Base-by-base conservation (phyloP, 2,113 vertebrate species). In the Colistium nudipinnis region DNA sequence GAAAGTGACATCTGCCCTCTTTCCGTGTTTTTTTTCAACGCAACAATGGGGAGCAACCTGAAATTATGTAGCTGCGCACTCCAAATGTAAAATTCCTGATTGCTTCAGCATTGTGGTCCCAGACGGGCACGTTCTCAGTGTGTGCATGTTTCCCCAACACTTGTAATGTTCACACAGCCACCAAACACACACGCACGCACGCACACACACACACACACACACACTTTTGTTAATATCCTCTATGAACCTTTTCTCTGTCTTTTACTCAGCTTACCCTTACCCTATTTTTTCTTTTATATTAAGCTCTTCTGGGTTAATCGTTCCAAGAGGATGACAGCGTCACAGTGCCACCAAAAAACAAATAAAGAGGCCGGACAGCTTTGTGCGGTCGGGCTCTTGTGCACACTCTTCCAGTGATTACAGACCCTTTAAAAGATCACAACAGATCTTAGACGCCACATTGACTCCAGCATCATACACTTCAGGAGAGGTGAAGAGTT, bases 281-380 rank as follows among this genome's bases (percentile, higher is more conserved):
- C 85, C 65, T 76, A 70, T 81, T 82, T 70, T 47, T 47, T 47
- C 80, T 86, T 86, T 86, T 92, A 91, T 91, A 90, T 93, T 86
- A 92, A 90, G 89, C 87, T 84, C 84, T 90, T 90, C 85, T 89
- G 83, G 86, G 87, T 88, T 92, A 92, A 92, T 92, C 90, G 90
- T 90, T 92, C 89, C 90, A 90, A 81, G 78, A 93, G 91, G 92
- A 92, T 82, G 75, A 62, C 78, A 82, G 87, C 78, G 67, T 64
- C 74, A 62, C 55, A 55, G 76, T 45, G 65, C 61, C 53, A 56
- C 62, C 43, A 60, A 85, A 71, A 78, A 64, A 83, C 79, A 81
- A 82, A 86, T 80, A 41, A 79, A 91, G 81, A 81, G 84, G 83
- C 64, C 78, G 39, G 3, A 36, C 81, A 90, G 83, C 84, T 86